phyloP scores from a whole-genome alignment of 2,888 invertebrate species.

The Seira musarum region DNA sequence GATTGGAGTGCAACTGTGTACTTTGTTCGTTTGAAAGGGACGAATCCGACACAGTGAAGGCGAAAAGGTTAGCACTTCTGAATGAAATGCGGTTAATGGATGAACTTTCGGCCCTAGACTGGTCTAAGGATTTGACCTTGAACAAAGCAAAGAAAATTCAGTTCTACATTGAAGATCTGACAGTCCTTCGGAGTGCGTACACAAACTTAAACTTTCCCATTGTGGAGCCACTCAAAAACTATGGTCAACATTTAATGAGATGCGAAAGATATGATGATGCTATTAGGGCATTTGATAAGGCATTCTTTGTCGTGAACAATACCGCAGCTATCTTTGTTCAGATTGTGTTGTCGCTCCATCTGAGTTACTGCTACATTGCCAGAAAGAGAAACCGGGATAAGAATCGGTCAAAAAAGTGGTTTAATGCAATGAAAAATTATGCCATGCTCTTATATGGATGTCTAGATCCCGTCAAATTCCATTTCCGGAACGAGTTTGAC shows the following conservation, averaged over 20 bases:
- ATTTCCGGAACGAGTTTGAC: slow-evolving; percentile 27
- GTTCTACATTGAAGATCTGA: slow-evolving; percentile 38
- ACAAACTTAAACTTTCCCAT: slow-evolving; percentile 49
- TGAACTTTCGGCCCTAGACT: not conserved
- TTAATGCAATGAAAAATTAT: slow-evolving; percentile 28
- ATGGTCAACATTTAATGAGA: slow-evolving; percentile 35
- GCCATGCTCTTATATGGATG: slow-evolving; percentile 36
- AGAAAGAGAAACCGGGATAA: slow-evolving; percentile 34
- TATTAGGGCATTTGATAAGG: slow-evolving; percentile 33
- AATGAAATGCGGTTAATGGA: not conserved
- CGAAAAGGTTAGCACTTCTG: slow-evolving; percentile 12
- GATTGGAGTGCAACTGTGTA: slow-evolving; percentile 32
- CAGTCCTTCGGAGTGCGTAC: slow-evolving; percentile 24
- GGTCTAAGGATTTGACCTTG: not conserved
- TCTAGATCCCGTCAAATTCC: slow-evolving; percentile 21
- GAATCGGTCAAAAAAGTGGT: slow-evolving; percentile 40
- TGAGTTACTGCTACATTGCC: slow-evolving; percentile 46
- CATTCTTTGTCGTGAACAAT: slow-evolving; percentile 35
- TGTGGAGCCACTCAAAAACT: slow-evolving; percentile 38
- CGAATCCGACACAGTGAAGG: slow-evolving; percentile 18
- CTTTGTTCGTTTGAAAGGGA: slow-evolving; percentile 41
- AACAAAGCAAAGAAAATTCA: slow-evolving; percentile 3
- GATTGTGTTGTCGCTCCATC: slow-evolving; percentile 22
- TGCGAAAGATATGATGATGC: slow-evolving; percentile 39
- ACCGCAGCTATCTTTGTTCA: slow-evolving; percentile 28